These are phyloP conservation scores for Umimayanthus chanpuru DNA, from an alignment of 92 coral and sea anemone genomes.

Conservation along the genomic window DNA sequence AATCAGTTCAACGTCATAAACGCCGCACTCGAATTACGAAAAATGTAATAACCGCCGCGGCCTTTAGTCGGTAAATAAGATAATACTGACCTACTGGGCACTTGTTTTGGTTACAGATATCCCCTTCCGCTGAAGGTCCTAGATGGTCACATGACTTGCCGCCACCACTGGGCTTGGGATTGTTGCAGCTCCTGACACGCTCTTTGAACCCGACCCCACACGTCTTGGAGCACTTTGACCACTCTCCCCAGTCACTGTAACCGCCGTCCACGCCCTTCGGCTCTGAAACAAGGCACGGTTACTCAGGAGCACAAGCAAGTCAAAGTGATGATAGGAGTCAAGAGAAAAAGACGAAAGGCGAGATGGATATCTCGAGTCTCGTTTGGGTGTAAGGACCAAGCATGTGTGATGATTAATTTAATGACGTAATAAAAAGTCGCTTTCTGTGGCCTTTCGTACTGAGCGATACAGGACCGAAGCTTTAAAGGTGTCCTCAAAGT, in stretches of 20 bases:
- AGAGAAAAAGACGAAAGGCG: too few relatives aligned
- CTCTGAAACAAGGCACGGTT: neutral
- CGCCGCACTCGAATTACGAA: too few relatives aligned
- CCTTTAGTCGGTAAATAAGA: neutral
- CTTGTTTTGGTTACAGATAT: neutral
- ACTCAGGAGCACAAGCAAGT: neutral
- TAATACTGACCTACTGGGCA: conserved; percentile 11
- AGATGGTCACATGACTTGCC: conserved; percentile 30
- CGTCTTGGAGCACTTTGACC: conserved; percentile 25
- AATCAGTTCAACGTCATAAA: too few relatives aligned
- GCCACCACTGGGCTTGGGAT: conserved; percentile 21
- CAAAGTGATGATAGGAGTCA: neutral
- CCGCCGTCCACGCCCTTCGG: conserved; percentile 25
- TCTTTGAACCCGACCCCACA: conserved; percentile 33
- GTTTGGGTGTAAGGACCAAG: too few relatives aligned
- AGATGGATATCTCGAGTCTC: neutral
- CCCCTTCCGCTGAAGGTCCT: neutral
- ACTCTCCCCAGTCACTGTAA: conserved; percentile 28
- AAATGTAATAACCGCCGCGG: too few relatives aligned
- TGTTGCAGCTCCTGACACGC: conserved; percentile 11
- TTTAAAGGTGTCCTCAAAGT: too few relatives aligned
- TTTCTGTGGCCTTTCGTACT: too few relatives aligned
- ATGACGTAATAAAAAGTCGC: too few relatives aligned
- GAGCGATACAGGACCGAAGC: too few relatives aligned
- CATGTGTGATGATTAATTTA: too few relatives aligned